A percentile compares a stretch with the other conserved stretches of the same genome.
phyloP scores from a whole-genome alignment of 2,888 invertebrate species.

The Caenorhabditis angaria region DNA sequence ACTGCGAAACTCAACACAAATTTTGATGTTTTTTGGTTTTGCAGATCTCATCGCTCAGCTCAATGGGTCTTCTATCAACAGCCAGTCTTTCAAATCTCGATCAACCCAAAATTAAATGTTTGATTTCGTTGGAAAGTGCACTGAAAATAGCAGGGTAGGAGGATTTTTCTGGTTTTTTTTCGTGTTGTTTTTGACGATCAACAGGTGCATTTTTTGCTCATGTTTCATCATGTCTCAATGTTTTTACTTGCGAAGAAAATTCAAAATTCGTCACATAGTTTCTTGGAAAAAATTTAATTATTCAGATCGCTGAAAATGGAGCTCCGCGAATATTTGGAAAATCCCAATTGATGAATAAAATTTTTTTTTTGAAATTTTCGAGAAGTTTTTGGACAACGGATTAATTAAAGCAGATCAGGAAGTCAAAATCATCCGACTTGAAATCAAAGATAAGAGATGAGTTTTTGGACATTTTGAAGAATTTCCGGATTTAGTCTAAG shows the following conservation, averaged over 20 bases:
- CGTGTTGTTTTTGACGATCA: neutral
- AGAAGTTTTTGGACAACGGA: no score
- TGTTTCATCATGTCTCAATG: no score
- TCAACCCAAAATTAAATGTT: slow-evolving; percentile 36
- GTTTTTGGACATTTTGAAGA: no score
- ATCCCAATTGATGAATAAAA: slow-evolving; percentile 18
- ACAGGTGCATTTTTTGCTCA: neutral
- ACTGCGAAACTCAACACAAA: neutral
- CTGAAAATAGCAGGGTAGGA: slow-evolving; percentile 37
- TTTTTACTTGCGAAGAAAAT: no score
- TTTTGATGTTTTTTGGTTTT: slow-evolving; percentile 9
- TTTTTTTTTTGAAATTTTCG: neutral
- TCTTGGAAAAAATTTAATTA: neutral
- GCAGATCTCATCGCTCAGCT: slow-evolving; percentile 35
- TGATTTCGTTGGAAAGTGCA: slow-evolving; percentile 40
- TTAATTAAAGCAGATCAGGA: no score
- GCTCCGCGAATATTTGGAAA: slow-evolving; percentile 29
- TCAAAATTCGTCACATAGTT: neutral
- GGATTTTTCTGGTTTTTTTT: no score
- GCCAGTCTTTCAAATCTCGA: slow-evolving; percentile 32
- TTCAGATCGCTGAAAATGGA: slow-evolving; percentile 36
- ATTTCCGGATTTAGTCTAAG: no score
- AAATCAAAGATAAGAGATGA: no score
- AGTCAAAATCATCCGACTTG: no score
- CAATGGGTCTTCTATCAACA: slow-evolving; percentile 38